A percentile compares a stretch with the other conserved stretches of the same genome.
Conservation (phyloP, 2,888 invertebrate species). For the Dryomyza anilis region DNA sequence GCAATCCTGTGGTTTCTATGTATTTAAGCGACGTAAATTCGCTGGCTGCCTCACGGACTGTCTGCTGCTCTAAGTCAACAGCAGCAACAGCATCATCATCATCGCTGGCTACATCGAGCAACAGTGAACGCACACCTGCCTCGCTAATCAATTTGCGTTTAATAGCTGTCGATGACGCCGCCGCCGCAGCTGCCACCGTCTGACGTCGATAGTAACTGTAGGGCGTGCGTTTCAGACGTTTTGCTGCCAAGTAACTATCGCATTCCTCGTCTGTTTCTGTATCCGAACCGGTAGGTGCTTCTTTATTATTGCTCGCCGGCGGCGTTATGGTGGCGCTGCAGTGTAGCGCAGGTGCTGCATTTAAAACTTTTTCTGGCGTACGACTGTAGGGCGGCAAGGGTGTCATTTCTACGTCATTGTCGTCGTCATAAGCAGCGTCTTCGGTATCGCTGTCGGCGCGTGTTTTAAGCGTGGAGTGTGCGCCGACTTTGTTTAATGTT, state of each 20-base stretch:
- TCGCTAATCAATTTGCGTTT: slow-evolving; percentile 27
- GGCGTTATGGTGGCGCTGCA: slow-evolving; percentile 37
- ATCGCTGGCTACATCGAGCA: slow-evolving; percentile 37
- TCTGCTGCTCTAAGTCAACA: neutral
- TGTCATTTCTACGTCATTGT: slow-evolving; percentile 31
- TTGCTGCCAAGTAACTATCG: slow-evolving; percentile 16
- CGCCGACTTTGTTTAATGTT: slow-evolving; percentile 37
- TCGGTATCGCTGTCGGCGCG: slow-evolving; percentile 42
- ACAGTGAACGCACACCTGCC: slow-evolving; percentile 32
- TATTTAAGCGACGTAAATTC: slow-evolving; percentile 40
- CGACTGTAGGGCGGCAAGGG: no score
- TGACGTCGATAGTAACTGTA: slow-evolving; percentile 37
- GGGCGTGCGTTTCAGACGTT: slow-evolving; percentile 33
- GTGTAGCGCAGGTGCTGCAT: slow-evolving; percentile 24
- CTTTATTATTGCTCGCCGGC: slow-evolving; percentile 36
- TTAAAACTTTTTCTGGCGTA: slow-evolving; percentile 20
- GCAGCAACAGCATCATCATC: slow-evolving; percentile 31
- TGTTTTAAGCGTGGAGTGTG: slow-evolving; percentile 36
- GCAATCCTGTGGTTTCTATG: slow-evolving; percentile 38
- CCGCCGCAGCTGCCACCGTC: slow-evolving; percentile 31
- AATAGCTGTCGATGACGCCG: no score
- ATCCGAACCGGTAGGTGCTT: slow-evolving; percentile 27
- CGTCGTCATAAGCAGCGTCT: no score
- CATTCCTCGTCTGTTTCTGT: slow-evolving; percentile 27
- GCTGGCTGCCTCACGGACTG: neutral